Base-by-base conservation (phyloP, 1,140 invertebrate species). In the Bombus ignitus region DNA sequence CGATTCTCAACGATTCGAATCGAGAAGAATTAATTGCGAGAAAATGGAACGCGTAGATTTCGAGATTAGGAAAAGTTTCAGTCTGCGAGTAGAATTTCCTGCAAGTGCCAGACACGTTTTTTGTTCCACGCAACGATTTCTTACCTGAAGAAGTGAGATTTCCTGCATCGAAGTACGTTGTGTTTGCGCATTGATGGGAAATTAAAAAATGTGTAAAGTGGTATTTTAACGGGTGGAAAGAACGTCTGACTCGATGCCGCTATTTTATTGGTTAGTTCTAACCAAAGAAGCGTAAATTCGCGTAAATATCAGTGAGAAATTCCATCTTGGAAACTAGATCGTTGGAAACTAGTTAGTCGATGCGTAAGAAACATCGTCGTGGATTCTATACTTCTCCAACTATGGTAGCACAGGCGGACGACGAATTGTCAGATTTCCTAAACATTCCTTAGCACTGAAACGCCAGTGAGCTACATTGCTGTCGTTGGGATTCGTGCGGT, bases 401-500 rank as follows among this genome's bases (percentile, higher is more conserved):
- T 5, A 22, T 12, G 1, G 28, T 3, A 44, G 39, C 18, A 37
- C 9, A 12, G 9, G 6, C 8, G 28, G 22, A 47, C 4, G 72
- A n/a, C 35, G 62, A 83, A 57, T 76, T n/a, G 47, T 35, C 44
- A 15, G 25, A 84, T 80, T 80, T 80, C n/a, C 66, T 84, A 85
- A 85, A 80, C 77, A 85, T 85, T 73, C 39, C 25, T 25, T 9
- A 39, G 62, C 44, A 18, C 1, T 77, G 65, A 18, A 70, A 53
- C 39, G 32, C 37, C 75, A 65, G 65, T 0, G 18, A 32, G 59
- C 44, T 10, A 47, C 59, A 44, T 37, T 76, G 91, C 78, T 83
- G 89, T 94, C 92, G 92, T 93, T 82, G 87, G 93, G 92, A 94
- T 94, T 94, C 93, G 87, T 92, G 91, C 88, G 91, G 83, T 92